Conservation (phyloP, 2,113 vertebrate genomes). For the Anoura caudifer region DNA sequence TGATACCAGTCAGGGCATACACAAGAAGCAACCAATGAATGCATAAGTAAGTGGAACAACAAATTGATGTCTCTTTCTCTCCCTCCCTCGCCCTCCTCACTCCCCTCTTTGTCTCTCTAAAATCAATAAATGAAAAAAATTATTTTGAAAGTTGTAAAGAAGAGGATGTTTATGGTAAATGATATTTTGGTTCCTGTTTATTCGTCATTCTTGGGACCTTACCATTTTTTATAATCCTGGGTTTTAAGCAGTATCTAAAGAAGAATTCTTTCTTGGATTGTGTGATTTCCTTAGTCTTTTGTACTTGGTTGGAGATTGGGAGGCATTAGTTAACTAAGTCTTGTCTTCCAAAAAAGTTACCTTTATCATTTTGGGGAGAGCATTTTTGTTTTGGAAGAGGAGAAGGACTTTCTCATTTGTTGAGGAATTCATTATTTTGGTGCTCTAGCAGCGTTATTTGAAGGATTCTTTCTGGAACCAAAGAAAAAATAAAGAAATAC, state of each 20-base stretch:
- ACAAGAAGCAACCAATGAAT: too few species aligned
- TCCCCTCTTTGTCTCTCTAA: too few species aligned
- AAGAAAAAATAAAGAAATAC: constrained; percentile 30
- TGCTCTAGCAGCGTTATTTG: constrained; percentile 37
- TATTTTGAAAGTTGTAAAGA: not conserved
- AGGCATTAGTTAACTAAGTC: not conserved
- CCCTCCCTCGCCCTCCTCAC: too few species aligned
- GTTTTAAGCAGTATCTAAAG: constrained; percentile 10
- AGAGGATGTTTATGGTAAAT: constrained; percentile 1
- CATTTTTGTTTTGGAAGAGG: not conserved
- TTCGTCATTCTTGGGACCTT: not conserved
- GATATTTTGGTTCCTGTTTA: constrained; percentile 24
- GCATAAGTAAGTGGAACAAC: too few species aligned
- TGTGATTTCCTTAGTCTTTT: constrained; percentile 31
- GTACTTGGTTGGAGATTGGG: constrained; percentile 11
- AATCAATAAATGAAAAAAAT: too few species aligned
- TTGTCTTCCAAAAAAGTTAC: constrained; percentile 1
- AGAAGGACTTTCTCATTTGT: not conserved
- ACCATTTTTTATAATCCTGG: not conserved
- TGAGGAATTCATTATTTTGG: constrained; percentile 12
- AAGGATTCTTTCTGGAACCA: constrained; percentile 18
- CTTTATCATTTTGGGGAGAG: constrained; percentile 7
- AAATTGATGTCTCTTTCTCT: too few species aligned
- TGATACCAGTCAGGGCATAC: too few species aligned
- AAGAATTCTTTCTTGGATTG: constrained; percentile 16